Evolutionary conservation across 2,113 vertebrate species (phyloP).

Genomic region (Eulemur macaco): DNA sequence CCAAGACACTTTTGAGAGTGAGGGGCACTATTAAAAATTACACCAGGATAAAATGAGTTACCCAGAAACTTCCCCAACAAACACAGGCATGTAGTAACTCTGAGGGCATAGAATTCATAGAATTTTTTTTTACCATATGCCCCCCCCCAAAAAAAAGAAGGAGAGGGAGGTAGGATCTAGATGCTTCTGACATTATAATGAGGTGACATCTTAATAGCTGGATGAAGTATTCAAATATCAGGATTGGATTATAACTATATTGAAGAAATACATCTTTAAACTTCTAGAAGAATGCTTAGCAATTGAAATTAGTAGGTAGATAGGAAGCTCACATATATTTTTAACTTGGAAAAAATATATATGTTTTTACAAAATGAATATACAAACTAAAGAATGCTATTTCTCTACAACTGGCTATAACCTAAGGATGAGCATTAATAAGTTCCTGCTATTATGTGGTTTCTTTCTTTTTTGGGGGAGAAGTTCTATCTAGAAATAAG

Average conservation of each 20-base stretch:
- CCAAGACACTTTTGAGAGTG: background rate
- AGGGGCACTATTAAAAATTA: background rate
- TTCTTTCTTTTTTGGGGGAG: background rate
- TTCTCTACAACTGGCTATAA: background rate
- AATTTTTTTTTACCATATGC: background rate
- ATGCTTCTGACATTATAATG: background rate
- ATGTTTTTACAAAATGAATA: background rate
- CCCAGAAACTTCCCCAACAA: background rate
- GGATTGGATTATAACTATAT: background rate
- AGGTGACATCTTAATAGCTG: background rate
- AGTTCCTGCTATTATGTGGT: background rate
- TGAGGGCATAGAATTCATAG: background rate
- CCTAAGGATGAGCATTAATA: background rate
- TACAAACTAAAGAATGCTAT: background rate
- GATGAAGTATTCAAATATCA: background rate
- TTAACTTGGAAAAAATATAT: background rate
- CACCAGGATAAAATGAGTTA: slow-evolving; percentile 17
- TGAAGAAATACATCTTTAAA: background rate
- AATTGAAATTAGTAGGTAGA: slow-evolving; percentile 16
- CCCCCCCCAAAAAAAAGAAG: background rate
- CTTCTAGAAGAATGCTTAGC: background rate
- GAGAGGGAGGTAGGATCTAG: background rate
- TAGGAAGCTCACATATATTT: background rate
- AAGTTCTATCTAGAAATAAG: background rate
- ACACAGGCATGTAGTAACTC: background rate